phyloP scores from a whole-genome alignment of 2,797 vertebrate genomes.

The Salarias fasciatus region DNA sequence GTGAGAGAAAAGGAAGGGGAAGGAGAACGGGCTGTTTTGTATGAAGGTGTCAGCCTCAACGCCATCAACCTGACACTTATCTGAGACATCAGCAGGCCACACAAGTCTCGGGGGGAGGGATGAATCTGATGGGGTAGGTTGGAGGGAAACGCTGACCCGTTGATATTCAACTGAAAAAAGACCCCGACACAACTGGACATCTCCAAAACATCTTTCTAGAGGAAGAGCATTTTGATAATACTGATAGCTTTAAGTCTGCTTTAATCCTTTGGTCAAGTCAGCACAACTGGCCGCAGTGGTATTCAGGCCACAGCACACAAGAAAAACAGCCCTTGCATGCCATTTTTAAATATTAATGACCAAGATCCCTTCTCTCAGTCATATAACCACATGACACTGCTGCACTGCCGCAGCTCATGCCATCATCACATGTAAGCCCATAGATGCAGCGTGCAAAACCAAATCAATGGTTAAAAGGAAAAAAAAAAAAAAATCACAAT shows the following conservation, averaged over 20 bases:
- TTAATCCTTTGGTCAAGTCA: too few species aligned
- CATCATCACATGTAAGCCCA: not conserved
- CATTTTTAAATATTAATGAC: not conserved
- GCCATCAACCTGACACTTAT: conserved; percentile 56
- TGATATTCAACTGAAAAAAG: not conserved
- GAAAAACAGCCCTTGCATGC: not conserved
- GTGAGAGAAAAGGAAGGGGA: conserved; percentile 32
- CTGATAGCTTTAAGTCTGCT: too few species aligned
- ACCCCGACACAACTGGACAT: not conserved
- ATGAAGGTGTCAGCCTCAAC: conserved; percentile 53
- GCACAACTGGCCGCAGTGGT: not conserved
- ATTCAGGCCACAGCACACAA: not conserved
- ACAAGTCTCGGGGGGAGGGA: conserved; percentile 33
- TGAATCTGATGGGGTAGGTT: not conserved
- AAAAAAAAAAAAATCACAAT: too few species aligned
- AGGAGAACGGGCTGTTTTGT: conserved; percentile 41
- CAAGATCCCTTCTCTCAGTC: not conserved
- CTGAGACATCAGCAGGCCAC: conserved; percentile 55
- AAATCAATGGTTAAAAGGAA: too few species aligned
- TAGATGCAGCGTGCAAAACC: too few species aligned
- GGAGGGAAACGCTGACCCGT: conserved; percentile 32
- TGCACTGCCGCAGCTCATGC: not conserved
- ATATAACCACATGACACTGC: not conserved
- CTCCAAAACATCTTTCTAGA: not conserved
- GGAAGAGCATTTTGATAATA: not conserved